Evolutionary conservation across 2,797 vertebrate species (phyloP).

Genomic region (Macropus fuliginosus): DNA sequence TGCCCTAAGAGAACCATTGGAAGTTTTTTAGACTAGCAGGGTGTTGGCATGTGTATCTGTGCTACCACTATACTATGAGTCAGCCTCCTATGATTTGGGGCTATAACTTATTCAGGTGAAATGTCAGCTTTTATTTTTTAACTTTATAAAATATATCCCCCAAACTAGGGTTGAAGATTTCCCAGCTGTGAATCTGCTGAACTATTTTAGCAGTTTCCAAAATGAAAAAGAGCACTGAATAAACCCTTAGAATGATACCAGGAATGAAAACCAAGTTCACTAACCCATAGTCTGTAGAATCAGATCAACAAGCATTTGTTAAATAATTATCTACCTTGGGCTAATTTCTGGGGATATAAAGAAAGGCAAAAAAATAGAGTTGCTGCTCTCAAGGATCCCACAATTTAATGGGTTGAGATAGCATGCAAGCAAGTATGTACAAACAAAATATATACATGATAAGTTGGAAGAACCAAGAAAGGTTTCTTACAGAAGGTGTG

Average conservation of each 20-base stretch:
- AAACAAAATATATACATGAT: not conserved
- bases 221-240: not conserved
- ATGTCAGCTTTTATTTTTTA: not conserved
- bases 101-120: not conserved
- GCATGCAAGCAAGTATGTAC: not conserved
- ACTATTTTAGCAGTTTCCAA: not conserved
- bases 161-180: not conserved
- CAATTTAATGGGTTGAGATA: not conserved
- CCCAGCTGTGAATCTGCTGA: not conserved
- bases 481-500: not conserved
- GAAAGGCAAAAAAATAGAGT: not conserved
- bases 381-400: not conserved
- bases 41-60: not conserved
- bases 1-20: not conserved
- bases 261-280: not conserved
- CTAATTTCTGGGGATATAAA: not conserved
- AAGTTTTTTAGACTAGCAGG: not conserved
- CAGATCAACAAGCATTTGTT: not conserved
- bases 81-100: not conserved
- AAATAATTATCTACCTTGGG: not conserved
- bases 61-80: not conserved
- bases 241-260: not conserved
- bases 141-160: not conserved
- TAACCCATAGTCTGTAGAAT: not conserved
- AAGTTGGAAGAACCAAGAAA: not conserved